phyloP scores from a whole-genome alignment of 2,797 vertebrate species.

The Onychomys leucogaster region DNA sequence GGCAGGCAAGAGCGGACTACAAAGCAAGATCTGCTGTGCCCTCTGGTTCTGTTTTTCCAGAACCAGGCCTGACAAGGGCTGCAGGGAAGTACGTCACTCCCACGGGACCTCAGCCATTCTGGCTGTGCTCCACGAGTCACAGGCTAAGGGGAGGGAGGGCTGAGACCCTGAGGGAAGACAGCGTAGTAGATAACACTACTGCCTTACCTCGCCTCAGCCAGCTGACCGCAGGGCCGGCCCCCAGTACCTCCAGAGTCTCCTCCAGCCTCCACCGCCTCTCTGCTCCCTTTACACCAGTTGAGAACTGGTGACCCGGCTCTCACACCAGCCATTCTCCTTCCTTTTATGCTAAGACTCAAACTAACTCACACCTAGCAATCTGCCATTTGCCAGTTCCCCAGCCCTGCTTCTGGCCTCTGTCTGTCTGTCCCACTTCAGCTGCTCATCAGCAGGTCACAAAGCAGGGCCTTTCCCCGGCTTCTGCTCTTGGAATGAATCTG shows the following conservation, averaged over 20 bases:
- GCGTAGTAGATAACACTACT: fast-evolving
- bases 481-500: background rate
- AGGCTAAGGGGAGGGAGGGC: too few species aligned
- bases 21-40: background rate
- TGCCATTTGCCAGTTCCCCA: background rate
- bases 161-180: background rate
- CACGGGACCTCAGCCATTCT: background rate
- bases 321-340: background rate
- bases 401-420: background rate
- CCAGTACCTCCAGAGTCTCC: fast-evolving
- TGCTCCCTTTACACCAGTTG: too few species aligned
- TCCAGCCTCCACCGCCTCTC: fast-evolving
- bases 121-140: background rate
- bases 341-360: background rate
- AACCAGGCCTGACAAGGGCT: background rate
- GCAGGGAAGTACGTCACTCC: background rate
- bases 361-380: background rate
- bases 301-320: background rate
- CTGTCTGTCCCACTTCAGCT: background rate
- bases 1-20: fast-evolving
- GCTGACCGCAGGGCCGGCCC: fast-evolving
- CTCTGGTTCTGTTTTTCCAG: background rate
- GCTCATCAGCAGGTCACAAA: background rate
- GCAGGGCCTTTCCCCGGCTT: background rate
- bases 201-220: background rate